Percentiles rank a stretch among this genome's conserved stretches.
phyloP scores from a whole-genome alignment of 2,888 invertebrate species.

The Beris morrisii region DNA sequence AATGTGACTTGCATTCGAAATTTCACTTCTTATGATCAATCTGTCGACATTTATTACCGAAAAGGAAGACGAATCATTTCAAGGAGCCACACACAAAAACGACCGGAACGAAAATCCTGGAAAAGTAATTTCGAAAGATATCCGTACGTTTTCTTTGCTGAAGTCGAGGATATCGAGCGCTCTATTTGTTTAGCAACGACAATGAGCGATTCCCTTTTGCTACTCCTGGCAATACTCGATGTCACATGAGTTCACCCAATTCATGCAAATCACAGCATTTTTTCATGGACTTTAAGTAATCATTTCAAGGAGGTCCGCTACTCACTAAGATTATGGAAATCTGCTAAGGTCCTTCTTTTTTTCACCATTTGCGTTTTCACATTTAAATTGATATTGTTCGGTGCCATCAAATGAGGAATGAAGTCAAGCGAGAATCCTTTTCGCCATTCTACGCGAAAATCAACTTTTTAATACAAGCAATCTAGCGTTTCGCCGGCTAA shows the following conservation, averaged over 20 bases:
- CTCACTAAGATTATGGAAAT: slow-evolving; percentile 35
- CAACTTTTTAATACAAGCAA: slow-evolving; percentile 16
- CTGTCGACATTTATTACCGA: no score
- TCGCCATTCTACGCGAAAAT: slow-evolving; percentile 24
- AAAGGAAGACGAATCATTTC: no score
- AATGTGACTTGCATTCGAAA: not conserved
- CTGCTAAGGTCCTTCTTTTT: not conserved
- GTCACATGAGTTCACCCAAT: slow-evolving; percentile 38
- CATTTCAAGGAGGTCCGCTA: slow-evolving; percentile 27
- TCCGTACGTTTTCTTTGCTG: not conserved
- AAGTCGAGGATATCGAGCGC: slow-evolving; percentile 16
- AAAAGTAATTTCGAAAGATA: no score
- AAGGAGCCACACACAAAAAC: no score
- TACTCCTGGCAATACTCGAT: slow-evolving; percentile 24
- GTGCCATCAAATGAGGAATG: slow-evolving; percentile 33
- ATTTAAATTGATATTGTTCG: slow-evolving; percentile 19
- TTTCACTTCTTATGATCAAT: no score
- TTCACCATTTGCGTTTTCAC: not conserved
- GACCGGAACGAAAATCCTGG: no score
- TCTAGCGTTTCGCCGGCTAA: not conserved
- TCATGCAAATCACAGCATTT: slow-evolving; percentile 36
- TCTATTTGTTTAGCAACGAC: slow-evolving; percentile 10
- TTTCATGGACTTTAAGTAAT: slow-evolving; percentile 27
- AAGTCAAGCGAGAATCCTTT: slow-evolving; percentile 36
- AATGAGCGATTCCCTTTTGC: slow-evolving; percentile 19